Conservation (phyloP, 2,888 invertebrate species). For the Globia sparganii region DNA sequence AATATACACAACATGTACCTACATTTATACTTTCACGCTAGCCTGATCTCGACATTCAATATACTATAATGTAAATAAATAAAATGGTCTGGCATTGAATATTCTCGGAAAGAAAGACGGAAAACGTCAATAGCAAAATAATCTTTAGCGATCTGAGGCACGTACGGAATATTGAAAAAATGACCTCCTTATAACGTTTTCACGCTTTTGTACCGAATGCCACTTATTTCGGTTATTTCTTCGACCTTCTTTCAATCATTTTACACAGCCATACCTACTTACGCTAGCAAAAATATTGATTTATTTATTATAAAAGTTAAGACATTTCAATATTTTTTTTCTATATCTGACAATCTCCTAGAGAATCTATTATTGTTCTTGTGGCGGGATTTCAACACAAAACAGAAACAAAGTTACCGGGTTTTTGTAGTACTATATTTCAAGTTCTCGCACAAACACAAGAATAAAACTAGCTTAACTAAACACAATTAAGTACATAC, state of each 20-base stretch:
- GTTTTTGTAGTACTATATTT: too few relatives aligned
- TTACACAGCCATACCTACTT: background rate
- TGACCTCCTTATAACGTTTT: constrained; percentile 49
- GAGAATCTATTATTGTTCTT: constrained; percentile 33
- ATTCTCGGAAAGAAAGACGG: constrained; percentile 44
- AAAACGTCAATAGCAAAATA: constrained; percentile 53
- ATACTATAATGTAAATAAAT: constrained; percentile 61
- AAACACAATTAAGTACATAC: too few relatives aligned
- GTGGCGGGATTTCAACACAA: too few relatives aligned
- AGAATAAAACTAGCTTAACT: too few relatives aligned
- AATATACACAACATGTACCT: constrained; percentile 56
- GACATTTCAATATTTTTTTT: too few relatives aligned
- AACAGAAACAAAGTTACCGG: too few relatives aligned
- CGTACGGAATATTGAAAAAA: constrained; percentile 53
- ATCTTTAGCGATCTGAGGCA: constrained; percentile 54
- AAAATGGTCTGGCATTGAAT: constrained; percentile 56
- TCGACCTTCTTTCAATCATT: constrained; percentile 4
- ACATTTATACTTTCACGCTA: constrained; percentile 43
- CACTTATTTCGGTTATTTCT: constrained; percentile 9
- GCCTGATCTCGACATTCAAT: constrained; percentile 59
- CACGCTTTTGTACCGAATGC: constrained; percentile 11
- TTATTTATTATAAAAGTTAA: background rate
- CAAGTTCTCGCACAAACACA: too few relatives aligned
- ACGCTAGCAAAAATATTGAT: background rate
- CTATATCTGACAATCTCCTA: background rate